Evolutionary conservation across 2,113 vertebrate genomes (phyloP).

Genomic region (Dendrocopos noguchii): DNA sequence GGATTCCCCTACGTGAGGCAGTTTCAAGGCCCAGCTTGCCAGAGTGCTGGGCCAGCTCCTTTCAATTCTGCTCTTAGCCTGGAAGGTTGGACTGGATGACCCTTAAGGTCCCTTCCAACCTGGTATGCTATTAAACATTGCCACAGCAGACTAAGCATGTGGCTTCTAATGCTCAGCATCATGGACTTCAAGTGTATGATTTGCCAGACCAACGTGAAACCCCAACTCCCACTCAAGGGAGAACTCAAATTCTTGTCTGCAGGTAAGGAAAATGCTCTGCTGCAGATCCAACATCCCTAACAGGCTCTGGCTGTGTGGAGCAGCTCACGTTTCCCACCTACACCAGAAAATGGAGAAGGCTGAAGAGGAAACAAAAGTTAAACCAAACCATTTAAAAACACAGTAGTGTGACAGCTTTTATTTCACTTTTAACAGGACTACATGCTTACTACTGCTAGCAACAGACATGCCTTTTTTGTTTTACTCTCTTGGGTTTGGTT

Average conservation of each 20-base stretch:
- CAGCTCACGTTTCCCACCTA: not conserved
- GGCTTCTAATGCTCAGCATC: too few relatives aligned
- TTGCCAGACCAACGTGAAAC: not conserved
- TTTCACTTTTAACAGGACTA: conserved; percentile 50
- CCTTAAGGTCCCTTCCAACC: too few relatives aligned
- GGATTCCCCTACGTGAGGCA: too few relatives aligned
- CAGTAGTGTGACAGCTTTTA: conserved; percentile 62
- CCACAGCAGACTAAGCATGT: too few relatives aligned
- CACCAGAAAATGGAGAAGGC: not conserved
- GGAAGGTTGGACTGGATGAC: too few relatives aligned
- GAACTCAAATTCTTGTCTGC: not conserved
- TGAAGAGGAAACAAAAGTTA: conserved; percentile 59
- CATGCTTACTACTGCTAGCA: conserved; percentile 57
- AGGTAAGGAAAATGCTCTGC: too few relatives aligned
- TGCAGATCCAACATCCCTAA: not conserved
- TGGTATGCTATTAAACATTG: too few relatives aligned
- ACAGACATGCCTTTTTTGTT: conserved; percentile 11
- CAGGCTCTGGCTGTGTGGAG: not conserved
- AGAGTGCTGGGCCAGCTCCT: too few relatives aligned
- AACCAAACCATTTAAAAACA: conserved; percentile 57
- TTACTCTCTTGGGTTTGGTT: not conserved
- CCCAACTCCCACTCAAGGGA: not conserved
- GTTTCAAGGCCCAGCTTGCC: too few relatives aligned
- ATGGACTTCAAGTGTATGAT: too few relatives aligned
- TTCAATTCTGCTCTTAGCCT: too few relatives aligned